Base-by-base conservation (phyloP, 2,888 invertebrate genomes). In the Phyllotreta striolata region DNA sequence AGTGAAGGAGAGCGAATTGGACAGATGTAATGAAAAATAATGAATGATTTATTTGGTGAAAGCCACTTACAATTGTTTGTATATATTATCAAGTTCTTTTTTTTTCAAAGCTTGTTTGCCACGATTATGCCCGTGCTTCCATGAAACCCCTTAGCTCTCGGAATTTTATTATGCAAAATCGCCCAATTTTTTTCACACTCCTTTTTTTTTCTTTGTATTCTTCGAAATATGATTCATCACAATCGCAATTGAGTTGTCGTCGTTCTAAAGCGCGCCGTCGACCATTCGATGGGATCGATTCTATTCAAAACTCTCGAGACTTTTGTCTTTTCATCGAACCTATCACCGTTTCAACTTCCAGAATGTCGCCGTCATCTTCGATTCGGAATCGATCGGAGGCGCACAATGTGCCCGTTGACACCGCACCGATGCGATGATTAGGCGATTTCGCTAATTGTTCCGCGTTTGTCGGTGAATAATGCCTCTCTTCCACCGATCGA, bases 401-500 rank as follows among this genome's bases (percentile, higher is more conserved):
- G 24, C 59, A 59, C 51, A 59, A 51, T 59, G 24, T 24, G 59
- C 59, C 59, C 49, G 49, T 59, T 59, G 59, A 59, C 59, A 59
- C 59, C 59, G 59, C 59, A 59, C 59, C 59, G 59, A 55, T 55
- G 55, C 55, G 55, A 59, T 59, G 59, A 59, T 59, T 59, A 59
- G 59, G 59, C 59, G 59, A 51, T 59, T 59, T 59, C 51, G 59
- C 59, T 59, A 59, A 59, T 59, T 59, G 59, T 59, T 51, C 51
- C 39, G 40, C 59, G 59, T 59, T 59, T 59, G 59, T 59, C 59
- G 59, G 59, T 59, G 46, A 46, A 57, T 59, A 59, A 59, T 59
- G 59, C 59, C 49, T 10, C 49, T 49, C 39, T 59, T 51, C 49
- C 37, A 59, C 59, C 59, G 40, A 40, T 49, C 49, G 58, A 58